Conservation (phyloP, 2,797 vertebrate species). For the Hyperoplus immaculatus region DNA sequence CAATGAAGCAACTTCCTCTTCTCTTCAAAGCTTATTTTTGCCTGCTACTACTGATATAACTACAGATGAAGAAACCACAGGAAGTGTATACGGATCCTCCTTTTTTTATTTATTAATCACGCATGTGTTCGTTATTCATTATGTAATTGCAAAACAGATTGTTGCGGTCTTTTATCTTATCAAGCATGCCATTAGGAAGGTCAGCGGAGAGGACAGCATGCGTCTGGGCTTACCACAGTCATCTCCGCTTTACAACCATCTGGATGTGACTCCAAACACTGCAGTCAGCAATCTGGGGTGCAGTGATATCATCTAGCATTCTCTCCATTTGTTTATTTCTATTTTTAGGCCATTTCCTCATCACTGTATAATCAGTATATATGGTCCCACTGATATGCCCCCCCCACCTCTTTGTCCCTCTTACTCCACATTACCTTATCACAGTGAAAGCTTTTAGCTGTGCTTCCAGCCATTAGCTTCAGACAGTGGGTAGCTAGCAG, state of each 20-base stretch:
- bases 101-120: slow-evolving; percentile 22
- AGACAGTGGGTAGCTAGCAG: slow-evolving; percentile 63
- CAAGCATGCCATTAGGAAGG: slow-evolving; percentile 64
- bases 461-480: slow-evolving; percentile 81
- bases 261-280: slow-evolving; percentile 64
- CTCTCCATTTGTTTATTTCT: slow-evolving; percentile 79
- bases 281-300: slow-evolving; percentile 71
- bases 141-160: slow-evolving; percentile 43
- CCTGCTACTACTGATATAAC: neutral
- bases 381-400: slow-evolving; percentile 67
- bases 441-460: slow-evolving; percentile 82
- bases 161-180: slow-evolving; percentile 48
- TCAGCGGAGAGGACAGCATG: slow-evolving; percentile 69
- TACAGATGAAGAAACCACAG: neutral
- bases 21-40: neutral
- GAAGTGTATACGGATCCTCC: neutral
- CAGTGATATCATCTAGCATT: slow-evolving; percentile 78
- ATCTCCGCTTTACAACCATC: slow-evolving; percentile 64
- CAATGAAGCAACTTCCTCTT: neutral
- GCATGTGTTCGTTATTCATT: slow-evolving; percentile 28
- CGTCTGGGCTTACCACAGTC: slow-evolving; percentile 54
- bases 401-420: slow-evolving; percentile 31
- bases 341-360: slow-evolving; percentile 86
- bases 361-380: slow-evolving; percentile 80
- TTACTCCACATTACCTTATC: slow-evolving; percentile 81